A percentile compares a stretch with the other conserved stretches of the same genome.
phyloP scores from a whole-genome alignment of 2,797 vertebrate species.

The Enteromius argenteus region DNA sequence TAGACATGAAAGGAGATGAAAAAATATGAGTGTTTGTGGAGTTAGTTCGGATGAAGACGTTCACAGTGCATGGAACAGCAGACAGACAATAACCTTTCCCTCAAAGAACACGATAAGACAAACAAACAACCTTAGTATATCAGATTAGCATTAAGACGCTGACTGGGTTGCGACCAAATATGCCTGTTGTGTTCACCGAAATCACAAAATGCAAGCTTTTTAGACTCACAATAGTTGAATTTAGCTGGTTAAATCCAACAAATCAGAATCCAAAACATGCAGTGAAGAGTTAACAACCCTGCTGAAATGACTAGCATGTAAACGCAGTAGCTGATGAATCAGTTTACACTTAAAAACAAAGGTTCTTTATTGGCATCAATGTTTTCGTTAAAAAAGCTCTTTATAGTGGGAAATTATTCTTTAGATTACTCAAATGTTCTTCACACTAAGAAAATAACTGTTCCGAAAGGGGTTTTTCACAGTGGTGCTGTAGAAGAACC shows the following conservation, averaged over 20 bases:
- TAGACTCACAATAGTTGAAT: neutral
- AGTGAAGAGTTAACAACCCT: neutral
- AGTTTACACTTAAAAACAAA: neutral
- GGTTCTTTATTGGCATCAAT: neutral
- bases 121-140: slow-evolving; percentile 35
- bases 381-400: neutral
- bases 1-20: slow-evolving; percentile 67
- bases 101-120: slow-evolving; percentile 40
- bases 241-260: slow-evolving; percentile 24
- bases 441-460: neutral
- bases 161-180: neutral
- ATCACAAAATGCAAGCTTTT: neutral
- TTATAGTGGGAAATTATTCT: neutral
- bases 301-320: slow-evolving; percentile 18
- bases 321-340: neutral
- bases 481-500: neutral
- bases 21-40: slow-evolving; percentile 62
- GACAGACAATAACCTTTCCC: slow-evolving; percentile 42
- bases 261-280: slow-evolving; percentile 22
- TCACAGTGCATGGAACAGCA: slow-evolving; percentile 65
- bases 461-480: neutral
- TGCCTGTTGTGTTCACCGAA: neutral
- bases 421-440: neutral
- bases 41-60: slow-evolving; percentile 53
- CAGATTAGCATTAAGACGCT: slow-evolving; percentile 17